Evolutionary conservation across 2,888 invertebrate species (phyloP).

Genomic region (Microctonus brassicae): DNA sequence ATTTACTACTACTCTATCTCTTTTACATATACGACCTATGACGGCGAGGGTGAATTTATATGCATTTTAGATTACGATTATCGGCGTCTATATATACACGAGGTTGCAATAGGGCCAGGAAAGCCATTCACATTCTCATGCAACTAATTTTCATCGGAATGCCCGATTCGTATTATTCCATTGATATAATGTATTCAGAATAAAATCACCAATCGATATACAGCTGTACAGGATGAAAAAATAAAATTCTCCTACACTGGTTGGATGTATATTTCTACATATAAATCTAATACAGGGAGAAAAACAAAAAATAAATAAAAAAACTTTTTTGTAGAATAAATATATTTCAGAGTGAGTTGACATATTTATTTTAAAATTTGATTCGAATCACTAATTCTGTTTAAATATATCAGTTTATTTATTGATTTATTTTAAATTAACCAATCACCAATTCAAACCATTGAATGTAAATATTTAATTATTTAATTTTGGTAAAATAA

Average conservation of each 20-base stretch:
- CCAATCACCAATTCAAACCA: not conserved
- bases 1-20: not conserved
- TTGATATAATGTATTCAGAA: not conserved
- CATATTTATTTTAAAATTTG: too few species aligned
- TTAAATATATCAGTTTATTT: not conserved
- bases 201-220: not conserved
- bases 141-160: conserved; percentile 8
- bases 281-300: too few species aligned
- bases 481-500: not conserved
- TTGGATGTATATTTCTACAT: too few species aligned
- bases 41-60: conserved; percentile 11
- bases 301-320: too few species aligned
- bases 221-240: not conserved
- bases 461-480: not conserved
- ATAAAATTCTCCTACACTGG: not conserved
- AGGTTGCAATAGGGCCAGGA: not conserved
- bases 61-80: conserved; percentile 34
- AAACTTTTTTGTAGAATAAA: too few species aligned
- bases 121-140: not conserved
- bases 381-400: not conserved
- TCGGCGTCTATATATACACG: not conserved
- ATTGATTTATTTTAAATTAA: not conserved
- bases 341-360: too few species aligned
- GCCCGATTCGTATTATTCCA: not conserved
- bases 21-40: not conserved